Evolutionary conservation across 2,888 invertebrate genomes (phyloP).

Genomic region (Oscheius sp.): DNA sequence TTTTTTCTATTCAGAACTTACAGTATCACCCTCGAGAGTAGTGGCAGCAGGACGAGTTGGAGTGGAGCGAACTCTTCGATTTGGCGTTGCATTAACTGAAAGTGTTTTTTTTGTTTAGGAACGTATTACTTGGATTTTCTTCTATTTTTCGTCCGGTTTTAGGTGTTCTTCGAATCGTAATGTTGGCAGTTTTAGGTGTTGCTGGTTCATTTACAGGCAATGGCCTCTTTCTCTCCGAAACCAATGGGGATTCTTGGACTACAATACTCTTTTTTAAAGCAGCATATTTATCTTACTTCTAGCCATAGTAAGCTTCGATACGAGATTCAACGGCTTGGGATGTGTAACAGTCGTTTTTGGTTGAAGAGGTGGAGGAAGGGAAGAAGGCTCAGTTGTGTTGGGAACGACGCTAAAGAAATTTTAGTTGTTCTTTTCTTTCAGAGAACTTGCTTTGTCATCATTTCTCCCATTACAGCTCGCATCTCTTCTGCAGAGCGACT

Average conservation of each 20-base stretch:
- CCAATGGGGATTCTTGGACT: slow-evolving; percentile 15
- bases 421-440: no score
- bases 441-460: slow-evolving; percentile 10
- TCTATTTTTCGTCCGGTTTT: neutral
- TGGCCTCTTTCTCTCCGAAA: neutral
- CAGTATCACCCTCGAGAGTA: slow-evolving; percentile 27
- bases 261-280: no score
- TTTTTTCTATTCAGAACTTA: slow-evolving; percentile 25
- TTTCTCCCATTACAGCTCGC: neutral
- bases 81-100: neutral
- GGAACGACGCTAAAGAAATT: neutral
- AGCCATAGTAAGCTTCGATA: no score
- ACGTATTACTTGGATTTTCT: slow-evolving; percentile 6
- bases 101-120: neutral
- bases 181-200: neutral
- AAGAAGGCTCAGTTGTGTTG: neutral
- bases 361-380: neutral
- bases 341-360: neutral
- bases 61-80: neutral
- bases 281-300: no score
- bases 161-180: slow-evolving; percentile 13
- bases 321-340: no score
- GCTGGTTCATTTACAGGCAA: neutral
- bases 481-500: slow-evolving; percentile 10
- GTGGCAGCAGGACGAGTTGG: slow-evolving; percentile 23